Evolutionary conservation across 2,888 invertebrate species (phyloP).

Genomic region (Tetranychus piercei): DNA sequence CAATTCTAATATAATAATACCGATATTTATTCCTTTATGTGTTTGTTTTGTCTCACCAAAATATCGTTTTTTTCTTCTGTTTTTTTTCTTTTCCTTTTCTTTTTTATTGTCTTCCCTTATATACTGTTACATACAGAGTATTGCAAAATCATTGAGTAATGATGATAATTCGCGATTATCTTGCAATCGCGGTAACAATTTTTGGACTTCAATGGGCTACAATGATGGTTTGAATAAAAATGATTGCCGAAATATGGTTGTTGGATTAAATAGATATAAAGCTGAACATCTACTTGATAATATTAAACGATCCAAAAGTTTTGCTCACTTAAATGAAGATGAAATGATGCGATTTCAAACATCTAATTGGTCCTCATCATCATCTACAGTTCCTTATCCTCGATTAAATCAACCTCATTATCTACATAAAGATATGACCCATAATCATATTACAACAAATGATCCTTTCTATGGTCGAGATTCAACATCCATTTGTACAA

Average conservation of each 20-base stretch:
- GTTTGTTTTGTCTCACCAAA: too few species aligned
- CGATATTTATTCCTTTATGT: neutral
- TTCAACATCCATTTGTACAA: neutral
- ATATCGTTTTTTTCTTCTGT: too few species aligned
- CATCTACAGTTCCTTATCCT: neutral
- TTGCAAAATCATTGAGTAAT: constrained; percentile 38
- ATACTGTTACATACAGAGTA: constrained; percentile 24
- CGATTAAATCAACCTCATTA: neutral
- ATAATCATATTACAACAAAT: constrained; percentile 36
- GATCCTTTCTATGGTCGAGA: constrained; percentile 28
- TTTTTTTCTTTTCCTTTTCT: neutral
- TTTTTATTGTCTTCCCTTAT: neutral
- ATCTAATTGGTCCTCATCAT: neutral
- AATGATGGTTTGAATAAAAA: neutral
- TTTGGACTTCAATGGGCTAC: neutral
- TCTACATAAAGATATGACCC: constrained; percentile 31
- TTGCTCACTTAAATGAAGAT: neutral
- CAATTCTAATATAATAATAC: neutral
- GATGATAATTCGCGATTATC: constrained; percentile 34
- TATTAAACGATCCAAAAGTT: neutral
- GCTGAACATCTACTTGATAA: neutral
- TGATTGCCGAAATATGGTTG: neutral
- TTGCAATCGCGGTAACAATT: neutral
- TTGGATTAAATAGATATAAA: neutral
- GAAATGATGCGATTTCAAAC: neutral